Evolutionary conservation across 2,888 invertebrate genomes (phyloP), one percentile per base, ranked within the genome.

Genomic region (Leptopilina myrica): DNA sequence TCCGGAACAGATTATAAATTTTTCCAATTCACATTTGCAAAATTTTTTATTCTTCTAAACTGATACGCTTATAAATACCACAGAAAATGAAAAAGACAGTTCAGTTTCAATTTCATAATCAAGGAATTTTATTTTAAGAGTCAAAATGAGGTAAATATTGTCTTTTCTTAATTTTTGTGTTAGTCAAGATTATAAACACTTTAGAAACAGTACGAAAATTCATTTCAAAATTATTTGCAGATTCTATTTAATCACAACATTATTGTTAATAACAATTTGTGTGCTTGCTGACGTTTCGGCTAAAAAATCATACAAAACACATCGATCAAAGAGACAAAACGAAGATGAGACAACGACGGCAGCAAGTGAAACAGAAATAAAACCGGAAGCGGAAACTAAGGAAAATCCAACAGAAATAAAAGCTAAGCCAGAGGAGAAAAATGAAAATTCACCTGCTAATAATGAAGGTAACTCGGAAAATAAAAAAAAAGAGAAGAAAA

Each of bases 381-480:
- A 43, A 0, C 26, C 46, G 14, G 9, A 69, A 12, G 11, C 49
- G 11, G 26, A 49, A 49, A 12, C 20, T 12, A 4, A 69, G 11
- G 20, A 69, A 62, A 62, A 62, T 20, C 15, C 20, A 20, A 20
- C 62, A 8, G 15, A 62, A 53, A 46, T 20, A 49, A 46, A 67
- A 67, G 20, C 12, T 20, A 46, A 67, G 9, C 11, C 46, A 0
- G 49, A 49, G 20, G 49, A 1, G 5, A 46, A 67, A 7, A 67
- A 49, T 9, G 67, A 67, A 67, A 46, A 15, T 67, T 5, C 43
- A 3, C 12, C 5, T 15, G 20, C 14, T 6, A 15, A 12, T 15
- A 20, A 67, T 15, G 20, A 15, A 26, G 43, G 53, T 64, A 66
- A 79, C 76, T 15, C 59, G 46, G 76, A 76, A 43, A 65, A 76